These are phyloP conservation scores for Aspidapion aeneum DNA, from an alignment of 2,888 invertebrate genomes.

Conservation along the genomic window DNA sequence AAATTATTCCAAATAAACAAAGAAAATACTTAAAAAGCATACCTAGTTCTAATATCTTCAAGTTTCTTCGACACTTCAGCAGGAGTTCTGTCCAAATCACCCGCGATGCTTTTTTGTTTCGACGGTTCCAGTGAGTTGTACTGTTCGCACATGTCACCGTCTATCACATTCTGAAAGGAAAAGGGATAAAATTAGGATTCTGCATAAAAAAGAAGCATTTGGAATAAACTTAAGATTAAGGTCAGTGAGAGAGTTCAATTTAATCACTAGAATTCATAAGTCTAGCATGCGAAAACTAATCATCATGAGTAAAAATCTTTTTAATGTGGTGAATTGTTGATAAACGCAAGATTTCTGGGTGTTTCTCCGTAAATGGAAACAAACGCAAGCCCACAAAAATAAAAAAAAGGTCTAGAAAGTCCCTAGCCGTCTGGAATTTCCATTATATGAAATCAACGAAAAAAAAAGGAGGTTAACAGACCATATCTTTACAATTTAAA, in stretches of 20 bases:
- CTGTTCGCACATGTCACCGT: constrained; percentile 98
- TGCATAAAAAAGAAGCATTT: not conserved
- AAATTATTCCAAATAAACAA: too few species aligned
- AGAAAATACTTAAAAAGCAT: constrained; percentile 98
- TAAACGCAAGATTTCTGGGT: not conserved
- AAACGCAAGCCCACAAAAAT: too few species aligned
- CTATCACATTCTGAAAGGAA: constrained; percentile 85
- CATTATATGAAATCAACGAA: too few species aligned
- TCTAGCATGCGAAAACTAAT: constrained; percentile 40
- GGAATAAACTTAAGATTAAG: not conserved
- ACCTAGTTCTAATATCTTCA: constrained; percentile 97
- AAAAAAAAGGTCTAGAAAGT: too few species aligned
- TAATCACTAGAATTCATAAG: constrained; percentile 39
- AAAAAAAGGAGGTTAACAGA: too few species aligned
- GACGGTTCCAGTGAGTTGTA: constrained; percentile 91
- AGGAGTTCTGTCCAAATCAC: constrained; percentile 91
- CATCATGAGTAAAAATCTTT: constrained; percentile 25
- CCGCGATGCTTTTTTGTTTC: constrained; percentile 93
- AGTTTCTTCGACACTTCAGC: constrained; percentile 98
- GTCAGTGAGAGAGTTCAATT: constrained; percentile 10
- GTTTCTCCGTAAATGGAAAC: too few species aligned
- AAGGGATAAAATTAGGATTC: constrained; percentile 15
- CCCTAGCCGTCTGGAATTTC: too few species aligned
- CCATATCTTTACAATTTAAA: too few species aligned
- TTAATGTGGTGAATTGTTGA: not conserved